Evolutionary conservation across 2,888 invertebrate genomes (phyloP).

Genomic region (Acanthopleura granulata): DNA sequence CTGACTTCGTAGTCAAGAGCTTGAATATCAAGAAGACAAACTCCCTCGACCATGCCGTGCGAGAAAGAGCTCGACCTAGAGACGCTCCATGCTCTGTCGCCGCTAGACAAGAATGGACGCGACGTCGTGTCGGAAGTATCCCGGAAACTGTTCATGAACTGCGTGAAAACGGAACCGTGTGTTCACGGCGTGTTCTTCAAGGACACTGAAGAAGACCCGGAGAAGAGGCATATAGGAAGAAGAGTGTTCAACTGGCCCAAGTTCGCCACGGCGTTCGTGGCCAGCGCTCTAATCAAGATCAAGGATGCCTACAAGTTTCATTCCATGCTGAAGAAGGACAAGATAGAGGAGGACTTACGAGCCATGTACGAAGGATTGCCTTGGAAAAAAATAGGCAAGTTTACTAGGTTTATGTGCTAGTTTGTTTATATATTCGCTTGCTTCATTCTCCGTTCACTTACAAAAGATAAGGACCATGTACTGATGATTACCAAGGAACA

Average conservation of each 20-base stretch:
- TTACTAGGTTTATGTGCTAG: background rate
- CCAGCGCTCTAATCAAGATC: conserved; percentile 50
- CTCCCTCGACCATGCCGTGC: background rate
- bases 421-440: background rate
- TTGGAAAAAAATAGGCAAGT: conserved; percentile 66
- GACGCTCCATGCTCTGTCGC: conserved; percentile 51
- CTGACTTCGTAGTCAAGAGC: no score
- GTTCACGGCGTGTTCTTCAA: conserved; percentile 61
- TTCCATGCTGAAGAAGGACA: conserved; percentile 49
- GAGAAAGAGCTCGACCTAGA: conserved; percentile 34
- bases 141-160: conserved; percentile 54
- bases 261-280: conserved; percentile 51
- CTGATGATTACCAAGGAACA: no score
- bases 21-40: no score
- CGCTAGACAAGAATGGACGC: conserved; percentile 45
- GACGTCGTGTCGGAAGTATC: conserved; percentile 57
- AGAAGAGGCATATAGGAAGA: conserved; percentile 39
- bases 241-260: conserved; percentile 55
- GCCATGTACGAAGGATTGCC: conserved; percentile 57
- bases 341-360: conserved; percentile 45
- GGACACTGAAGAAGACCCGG: conserved; percentile 40
- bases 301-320: conserved; percentile 58
- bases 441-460: background rate
- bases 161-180: conserved; percentile 49
- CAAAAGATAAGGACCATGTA: no score